Evolutionary conservation across 2,888 invertebrate genomes (phyloP), one percentile per base, ranked within the genome.

Genomic region (Macropis europaea): DNA sequence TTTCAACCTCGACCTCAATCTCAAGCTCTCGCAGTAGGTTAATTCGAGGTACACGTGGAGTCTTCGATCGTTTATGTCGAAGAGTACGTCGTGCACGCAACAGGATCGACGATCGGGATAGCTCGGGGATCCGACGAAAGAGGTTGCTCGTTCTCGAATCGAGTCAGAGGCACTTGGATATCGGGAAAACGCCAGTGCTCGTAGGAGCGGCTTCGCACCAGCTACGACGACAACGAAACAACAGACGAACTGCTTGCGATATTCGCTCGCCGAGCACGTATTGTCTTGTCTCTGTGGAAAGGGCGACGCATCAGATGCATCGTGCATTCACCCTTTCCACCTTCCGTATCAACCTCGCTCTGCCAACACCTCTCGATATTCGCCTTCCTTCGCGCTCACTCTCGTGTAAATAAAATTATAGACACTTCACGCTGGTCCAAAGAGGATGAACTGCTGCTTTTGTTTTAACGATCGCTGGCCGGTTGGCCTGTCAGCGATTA

Each of bases 241-340:
- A 28, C 15, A 32, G 7, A 26, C 30, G 15, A 6, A 15, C 53
- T 59, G 73, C 67, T 56, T 32, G 63, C 60, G 64, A 77, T n/a
- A n/a, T 74, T 80, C 71, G 43, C 50, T 69, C 60, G 19, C 59
- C 42, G 53, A 63, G 60, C 80, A 77, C 77, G 66, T 77, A 74
- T 71, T 28, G 64, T 42, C 43, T 34, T 70, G 61, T 68, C 53
- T 73, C 63, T 57, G 42, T 67, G 54, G 56, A 60, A 30, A 71
- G 43, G n/a, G 34, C 42, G 26, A 67, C 47, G 57, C 71, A 62
- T 60, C 60, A n/a, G 63, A 71, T 76, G 66, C 67, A 67, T 53
- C 72, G 62, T 45, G 50, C 66, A 30, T 71, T 68, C 62, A 66
- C 48, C 68, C 61, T 48, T 63, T 64, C 45, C 19, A 26, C 22